Base-by-base conservation (phyloP, 2,797 vertebrate species). In the Anabacerthia variegaticeps region DNA sequence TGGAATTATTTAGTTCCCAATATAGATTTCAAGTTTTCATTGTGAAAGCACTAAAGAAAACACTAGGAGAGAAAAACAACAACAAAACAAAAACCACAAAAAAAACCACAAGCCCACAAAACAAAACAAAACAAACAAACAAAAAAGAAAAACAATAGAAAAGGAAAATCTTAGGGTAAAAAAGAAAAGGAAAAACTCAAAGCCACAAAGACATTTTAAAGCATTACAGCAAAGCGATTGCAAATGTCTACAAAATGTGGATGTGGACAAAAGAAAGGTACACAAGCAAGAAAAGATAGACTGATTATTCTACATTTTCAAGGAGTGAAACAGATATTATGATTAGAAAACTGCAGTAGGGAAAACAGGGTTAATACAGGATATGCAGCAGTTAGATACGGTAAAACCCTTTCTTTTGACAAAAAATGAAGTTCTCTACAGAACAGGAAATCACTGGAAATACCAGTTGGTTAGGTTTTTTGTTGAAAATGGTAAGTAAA, bases 401-500 rank as follows among this genome's bases (percentile, higher is more conserved):
- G 3, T 10, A 56, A 26, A 84, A 49, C 4, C 15, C 2, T 28
- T 14, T 16, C 2, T 77, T 85, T 71, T 61, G 9, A 49, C 1
- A 46, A 76, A 74, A 74, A 4, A 26, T 62, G 41, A 8, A 3
- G 1, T 28, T 69, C 24, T 83, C 18, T 34, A 24, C 1, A 55
- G 5, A 71, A 65, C 2, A 5, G 1, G 3, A 86, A 77, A 56
- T 23, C 8, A 51, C 4, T 46, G 12, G 55, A 72, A 86, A 51
- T 56, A n/a, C 4, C 4, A 32, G 1, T 4, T n/a, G 4, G 3
- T 6, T 27, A 14, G 5, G 3, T 0, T 52, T 87, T 87, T 44
- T 23, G 1, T 48, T 12, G 8, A 67, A 86, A 63, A 8, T 0
- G 4, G 10, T 39, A 32, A 26, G 3, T 19, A 34, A 14, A 0